Base-by-base conservation (phyloP, 2,113 vertebrate genomes). In the Thinocorus orbignyianus region DNA sequence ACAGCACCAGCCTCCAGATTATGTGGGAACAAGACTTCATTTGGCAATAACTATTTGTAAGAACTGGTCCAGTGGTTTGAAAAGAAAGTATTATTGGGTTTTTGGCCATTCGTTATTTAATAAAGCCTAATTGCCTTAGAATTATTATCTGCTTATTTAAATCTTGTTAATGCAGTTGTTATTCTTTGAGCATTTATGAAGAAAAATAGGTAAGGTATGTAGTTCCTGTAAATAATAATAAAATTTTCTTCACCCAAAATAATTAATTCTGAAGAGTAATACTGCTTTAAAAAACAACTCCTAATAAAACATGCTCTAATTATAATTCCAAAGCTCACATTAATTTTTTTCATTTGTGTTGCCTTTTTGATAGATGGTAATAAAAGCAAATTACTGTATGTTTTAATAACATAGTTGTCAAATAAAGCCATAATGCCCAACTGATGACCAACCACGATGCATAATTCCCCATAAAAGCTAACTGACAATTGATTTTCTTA, bases 401-500 rank as follows among this genome's bases (percentile, higher is more conserved):
- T 95, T 97, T 97, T 97, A 97, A 97, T 97, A 97, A 97, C 86
- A 66, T 16, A 62, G 84, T 96, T 96, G 94, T 96, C 96, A 94
- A 93, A 90, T 95, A 95, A 97, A 93, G 86, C 78, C 86, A 78
- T 95, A 96, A 96, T 87, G 57, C 24, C 49, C 86, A 92, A 91
- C 86, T 88, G 94, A 96, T 94, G 95, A 95, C 60, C 84, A 94
- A 92, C 81, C 71, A 90, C 87, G 88, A 94, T 84, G 81, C 65
- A 73, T 93, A 96, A 94, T 86, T 95, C 90, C 95, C 91, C 95
- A 97, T 97, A 96, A 97, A 98, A 96, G 86, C 89, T 97, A 98
- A 98, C 77, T 97, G 98, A 97, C 97, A 97, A 96, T 88, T 95
- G 84, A 94, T 91, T 97, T 97, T 96, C 94, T 96, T 96, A 97